Base-by-base conservation (phyloP, 2,888 invertebrate genomes). In the Caenorhabditis sp. region DNA sequence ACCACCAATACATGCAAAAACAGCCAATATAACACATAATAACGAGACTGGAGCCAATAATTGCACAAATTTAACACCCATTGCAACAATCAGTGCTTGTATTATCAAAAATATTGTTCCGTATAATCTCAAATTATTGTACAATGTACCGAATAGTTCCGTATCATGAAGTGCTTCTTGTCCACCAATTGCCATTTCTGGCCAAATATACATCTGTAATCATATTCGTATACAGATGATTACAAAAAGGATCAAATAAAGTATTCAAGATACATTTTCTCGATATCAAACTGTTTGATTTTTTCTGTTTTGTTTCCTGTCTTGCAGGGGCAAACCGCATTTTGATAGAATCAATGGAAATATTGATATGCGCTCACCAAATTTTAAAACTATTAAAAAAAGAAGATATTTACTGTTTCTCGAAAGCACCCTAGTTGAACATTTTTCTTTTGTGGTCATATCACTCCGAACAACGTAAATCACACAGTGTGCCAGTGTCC, bases 21-120 rank as follows among this genome's bases (percentile, higher is more conserved):
- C 95, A 82, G 97, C 97, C 64, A 95, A 90, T 83, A 99, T 92
- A 82, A 99, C 99, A 90, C 97, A 97, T 77, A 94, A 94, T 81
- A 99, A 91, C 55, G 97, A 97, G 10, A 99, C 91, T 5, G 97
- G 93, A 31, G 99, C 97, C 89, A 99, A 95, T 90, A 97, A 96
- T 91, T 97, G 97, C 86, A 99, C 99, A 89, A 99, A 97, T 89
- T 94, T 94, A 61, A 99, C 97, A 62, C 99, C 99, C 78, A 97
- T 78, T 14, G 87, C 87, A 76, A 99, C 97, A 83, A 94, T 92
- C 71, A 91, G 91, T 83, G 95, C 94, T 93, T 97, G 95, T 77
- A 97, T 89, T 75, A 94, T 87, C 62, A 99, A 92, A 70, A 99
- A 90, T 24, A 93, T 89, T 1, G 97, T 94, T 73, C 97, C 99